phyloP scores from a whole-genome alignment of 2,888 invertebrate genomes.

The Myopa tessellatipennis region DNA sequence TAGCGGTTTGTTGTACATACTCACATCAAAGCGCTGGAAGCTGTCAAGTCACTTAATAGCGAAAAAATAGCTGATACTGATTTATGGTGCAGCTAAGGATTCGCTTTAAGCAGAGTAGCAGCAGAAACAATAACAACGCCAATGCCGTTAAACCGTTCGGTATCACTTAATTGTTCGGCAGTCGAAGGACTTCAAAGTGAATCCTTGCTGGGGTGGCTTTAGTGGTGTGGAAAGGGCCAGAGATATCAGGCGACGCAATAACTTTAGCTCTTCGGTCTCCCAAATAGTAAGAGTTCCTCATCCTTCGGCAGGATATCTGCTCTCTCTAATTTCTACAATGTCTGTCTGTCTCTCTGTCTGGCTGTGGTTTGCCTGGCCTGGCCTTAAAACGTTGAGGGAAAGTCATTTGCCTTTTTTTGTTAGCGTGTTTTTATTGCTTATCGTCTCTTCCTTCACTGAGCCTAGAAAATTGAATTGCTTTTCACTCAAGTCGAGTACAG shows the following conservation, averaged over 20 bases:
- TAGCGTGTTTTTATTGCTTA: neutral
- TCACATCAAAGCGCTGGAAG: neutral
- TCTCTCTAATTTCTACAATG: constrained; percentile 18
- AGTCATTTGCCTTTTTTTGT: neutral
- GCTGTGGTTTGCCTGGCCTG: neutral
- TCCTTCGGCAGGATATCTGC: neutral
- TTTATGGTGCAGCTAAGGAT: neutral
- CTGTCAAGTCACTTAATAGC: neutral
- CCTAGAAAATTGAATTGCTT: constrained; percentile 43
- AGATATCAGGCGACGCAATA: no score
- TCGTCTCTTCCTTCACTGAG: constrained; percentile 9
- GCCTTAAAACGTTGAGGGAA: neutral
- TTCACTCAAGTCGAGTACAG: constrained; percentile 31
- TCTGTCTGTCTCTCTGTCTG: neutral
- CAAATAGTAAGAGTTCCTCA: neutral
- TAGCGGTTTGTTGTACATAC: neutral
- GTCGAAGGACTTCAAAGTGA: neutral
- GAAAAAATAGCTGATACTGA: neutral
- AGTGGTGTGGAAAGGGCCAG: neutral
- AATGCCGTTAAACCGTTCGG: neutral
- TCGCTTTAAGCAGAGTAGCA: no score
- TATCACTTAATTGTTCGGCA: neutral
- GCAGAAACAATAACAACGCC: no score
- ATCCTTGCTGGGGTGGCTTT: neutral
- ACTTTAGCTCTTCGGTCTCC: no score